Base-by-base conservation (phyloP, 2,888 invertebrate genomes). In the Eustalomyia histrio region DNA sequence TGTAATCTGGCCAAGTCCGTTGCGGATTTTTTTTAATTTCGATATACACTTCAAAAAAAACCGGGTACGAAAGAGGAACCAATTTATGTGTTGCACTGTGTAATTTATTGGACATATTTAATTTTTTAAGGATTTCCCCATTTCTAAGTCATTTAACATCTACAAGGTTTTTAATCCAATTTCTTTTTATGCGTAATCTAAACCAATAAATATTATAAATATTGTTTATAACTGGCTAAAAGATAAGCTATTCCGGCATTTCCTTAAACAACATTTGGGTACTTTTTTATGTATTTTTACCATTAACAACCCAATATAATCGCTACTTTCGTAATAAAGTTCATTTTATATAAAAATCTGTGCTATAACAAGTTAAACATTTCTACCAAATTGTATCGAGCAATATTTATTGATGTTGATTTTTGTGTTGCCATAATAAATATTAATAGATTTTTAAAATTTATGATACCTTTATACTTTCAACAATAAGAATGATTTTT, bases 151-250 rank as follows among this genome's bases (percentile, higher is more conserved):
- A 47, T n/a, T 47, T n/a, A 1, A 1, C 3, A 47, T 47, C n/a
- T n/a, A n/a, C n/a, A 47, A 47, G 39, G 39, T 47, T 47, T 47
- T 47, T n/a, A n/a, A 47, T 47, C n/a, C n/a, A 14, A 47, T n/a
- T 47, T 6, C 43, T n/a, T 14, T 12, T 47, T 47, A 1, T 14
- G n/a, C n/a, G 43, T 47, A 47, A 47, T 47, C 43, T n/a, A 14
- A n/a, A n/a, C n/a, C 43, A 47, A 47, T 47, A 47, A 47, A 47
- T n/a, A n/a, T n/a, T n/a, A n/a, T n/a, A 14, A 47, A n/a, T 29
- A 29, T 3, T 6, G 3, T 4, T 29, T 39, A n/a, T 3, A 47
- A 47, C 5, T 47, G 43, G n/a, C 43, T 39, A n/a, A n/a, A 47
- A 47, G 43, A 47, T 47, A 47, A 47, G 43, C 43, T n/a, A 47